These are phyloP conservation scores for Embidobia sp. DNA, from an alignment of 2,888 invertebrate species.

Conservation along the genomic window DNA sequence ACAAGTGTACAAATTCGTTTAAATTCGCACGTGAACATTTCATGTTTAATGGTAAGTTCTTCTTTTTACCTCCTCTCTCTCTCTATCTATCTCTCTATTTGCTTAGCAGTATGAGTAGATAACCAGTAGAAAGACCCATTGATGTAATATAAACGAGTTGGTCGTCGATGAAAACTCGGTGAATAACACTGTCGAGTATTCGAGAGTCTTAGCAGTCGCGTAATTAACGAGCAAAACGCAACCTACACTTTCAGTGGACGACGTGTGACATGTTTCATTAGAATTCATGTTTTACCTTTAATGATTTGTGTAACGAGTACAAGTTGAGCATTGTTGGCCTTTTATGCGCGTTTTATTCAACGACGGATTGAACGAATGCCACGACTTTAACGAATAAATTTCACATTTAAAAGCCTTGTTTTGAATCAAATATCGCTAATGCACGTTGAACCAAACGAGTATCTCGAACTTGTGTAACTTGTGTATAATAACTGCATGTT, in stretches of 20 bases:
- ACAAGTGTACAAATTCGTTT: neutral
- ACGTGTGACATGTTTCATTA: conserved; percentile 11
- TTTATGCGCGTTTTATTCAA: too few relatives aligned
- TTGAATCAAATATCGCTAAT: conserved; percentile 20
- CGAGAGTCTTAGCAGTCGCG: conserved; percentile 37
- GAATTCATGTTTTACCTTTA: neutral
- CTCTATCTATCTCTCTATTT: too few relatives aligned
- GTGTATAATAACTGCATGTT: too few relatives aligned
- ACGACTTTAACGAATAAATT: conserved; percentile 59
- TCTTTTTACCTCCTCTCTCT: too few relatives aligned
- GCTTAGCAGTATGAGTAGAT: too few relatives aligned
- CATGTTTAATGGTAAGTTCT: too few relatives aligned
- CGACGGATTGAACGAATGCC: too few relatives aligned
- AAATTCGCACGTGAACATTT: neutral
- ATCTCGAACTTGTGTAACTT: too few relatives aligned
- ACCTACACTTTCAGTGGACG: conserved; percentile 9
- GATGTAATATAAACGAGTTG: conserved; percentile 21
- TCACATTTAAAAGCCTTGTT: conserved; percentile 44
- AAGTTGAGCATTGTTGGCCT: conserved; percentile 36
- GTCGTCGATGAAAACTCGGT: conserved; percentile 31
- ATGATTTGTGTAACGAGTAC: conserved; percentile 18
- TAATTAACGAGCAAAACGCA: conserved; percentile 23
- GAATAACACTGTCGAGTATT: conserved; percentile 39
- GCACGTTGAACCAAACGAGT: conserved; percentile 53
- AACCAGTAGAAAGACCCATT: too few relatives aligned